These are phyloP conservation scores for Cyphomyrus plagiostoma DNA, from an alignment of 2,113 vertebrate genomes.

Conservation along the genomic window DNA sequence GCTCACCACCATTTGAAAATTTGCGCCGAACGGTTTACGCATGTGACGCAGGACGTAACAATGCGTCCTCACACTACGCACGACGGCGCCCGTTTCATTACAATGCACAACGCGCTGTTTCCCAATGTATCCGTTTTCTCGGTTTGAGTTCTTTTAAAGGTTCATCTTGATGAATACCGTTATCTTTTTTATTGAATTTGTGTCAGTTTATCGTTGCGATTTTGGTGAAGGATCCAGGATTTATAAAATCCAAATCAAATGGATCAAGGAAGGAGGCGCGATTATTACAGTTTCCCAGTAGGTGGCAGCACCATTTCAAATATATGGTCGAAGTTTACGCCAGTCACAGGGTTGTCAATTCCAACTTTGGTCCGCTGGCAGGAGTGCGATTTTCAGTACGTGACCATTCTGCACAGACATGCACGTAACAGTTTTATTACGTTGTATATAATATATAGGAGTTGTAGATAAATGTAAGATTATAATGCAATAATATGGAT, in stretches of 20 bases:
- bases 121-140: neutral
- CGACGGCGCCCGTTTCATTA: neutral
- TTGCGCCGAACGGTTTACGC: conserved; percentile 63
- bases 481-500: neutral
- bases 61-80: conserved; percentile 36
- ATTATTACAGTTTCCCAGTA: conserved; percentile 4
- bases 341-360: neutral
- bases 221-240: neutral
- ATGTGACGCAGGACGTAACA: conserved; percentile 6
- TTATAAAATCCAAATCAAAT: neutral
- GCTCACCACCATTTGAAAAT: conserved; percentile 58
- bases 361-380: neutral
- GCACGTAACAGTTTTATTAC: neutral
- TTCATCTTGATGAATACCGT: neutral
- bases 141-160: neutral
- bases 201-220: neutral
- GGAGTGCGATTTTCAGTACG: neutral
- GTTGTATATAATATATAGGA: neutral
- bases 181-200: neutral
- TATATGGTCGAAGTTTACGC: neutral
- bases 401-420: neutral
- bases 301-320: conserved; percentile 30
- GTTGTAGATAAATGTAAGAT: neutral
- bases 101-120: neutral
- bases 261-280: neutral